These are phyloP conservation scores for Melipona quadrifasciata DNA, from an alignment of 1,140 invertebrate species.

Conservation along the genomic window DNA sequence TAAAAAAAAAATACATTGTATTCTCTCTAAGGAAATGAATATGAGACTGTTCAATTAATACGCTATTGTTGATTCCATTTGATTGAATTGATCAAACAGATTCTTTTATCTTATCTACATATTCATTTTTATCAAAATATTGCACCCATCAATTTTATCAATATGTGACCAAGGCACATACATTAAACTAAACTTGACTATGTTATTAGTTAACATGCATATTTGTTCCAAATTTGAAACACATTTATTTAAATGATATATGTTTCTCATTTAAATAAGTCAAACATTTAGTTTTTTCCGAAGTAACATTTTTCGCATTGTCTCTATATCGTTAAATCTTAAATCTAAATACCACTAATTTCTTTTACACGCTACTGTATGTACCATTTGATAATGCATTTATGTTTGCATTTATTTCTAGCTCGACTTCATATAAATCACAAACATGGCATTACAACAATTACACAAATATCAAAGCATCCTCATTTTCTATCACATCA, in stretches of 20 bases:
- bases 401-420: neutral
- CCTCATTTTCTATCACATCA: neutral
- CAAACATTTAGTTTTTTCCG: neutral
- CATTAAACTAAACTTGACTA: neutral
- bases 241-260: slow-evolving; percentile 8
- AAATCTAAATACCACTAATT: slow-evolving; percentile 29
- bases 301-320: neutral
- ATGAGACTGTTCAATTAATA: neutral
- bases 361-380: neutral
- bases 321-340: neutral
- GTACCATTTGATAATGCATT: neutral
- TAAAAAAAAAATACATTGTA: neutral
- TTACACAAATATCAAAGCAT: neutral
- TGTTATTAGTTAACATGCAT: neutral
- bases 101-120: slow-evolving; percentile 30
- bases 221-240: neutral
- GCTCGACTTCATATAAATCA: neutral
- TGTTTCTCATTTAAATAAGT: slow-evolving; percentile 12
- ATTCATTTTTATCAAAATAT: slow-evolving; percentile 35
- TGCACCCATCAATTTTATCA: slow-evolving; percentile 21
- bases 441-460: neutral
- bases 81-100: slow-evolving; percentile 3
- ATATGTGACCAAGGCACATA: slow-evolving; percentile 11
- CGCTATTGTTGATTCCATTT: neutral
- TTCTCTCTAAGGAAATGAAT: neutral